Percentiles rank a stretch among this genome's conserved stretches.
Conservation (phyloP, 37 sponge, comb jelly and placozoan species). For the Haliclona indistincta region DNA sequence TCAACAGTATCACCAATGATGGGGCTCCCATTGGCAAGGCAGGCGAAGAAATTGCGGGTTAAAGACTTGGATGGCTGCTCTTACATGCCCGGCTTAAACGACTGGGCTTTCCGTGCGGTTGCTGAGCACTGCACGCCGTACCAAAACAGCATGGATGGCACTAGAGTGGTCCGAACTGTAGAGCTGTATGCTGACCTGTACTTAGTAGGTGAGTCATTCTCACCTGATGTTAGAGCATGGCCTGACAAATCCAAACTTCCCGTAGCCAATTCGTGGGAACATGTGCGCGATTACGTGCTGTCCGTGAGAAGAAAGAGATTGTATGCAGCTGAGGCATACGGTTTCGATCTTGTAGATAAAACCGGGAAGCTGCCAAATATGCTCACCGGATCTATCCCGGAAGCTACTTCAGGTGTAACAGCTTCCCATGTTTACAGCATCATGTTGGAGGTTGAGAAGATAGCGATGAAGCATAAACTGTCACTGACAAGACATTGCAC, state of each 20-base stretch:
- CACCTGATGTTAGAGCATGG: conserved; percentile 7
- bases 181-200: background rate
- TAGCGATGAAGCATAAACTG: background rate
- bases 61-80: background rate
- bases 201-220: conserved; percentile 10
- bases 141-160: background rate
- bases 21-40: conserved; percentile 1
- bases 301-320: background rate
- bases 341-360: conserved; percentile 14
- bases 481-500: conserved; percentile 31
- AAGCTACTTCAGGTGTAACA: conserved; percentile 18
- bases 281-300: background rate
- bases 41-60: background rate
- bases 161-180: background rate
- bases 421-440: conserved; percentile 9
- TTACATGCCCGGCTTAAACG: conserved; percentile 16
- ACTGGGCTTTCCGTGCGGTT: background rate
- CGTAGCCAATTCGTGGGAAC: background rate
- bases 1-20: conserved; percentile 13
- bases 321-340: conserved; percentile 34
- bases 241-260: background rate
- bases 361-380: conserved; percentile 26
- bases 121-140: background rate
- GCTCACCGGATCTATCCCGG: conserved; percentile 19
- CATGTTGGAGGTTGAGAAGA: conserved; percentile 34